These are phyloP conservation scores for Rhagoletis pomonella DNA, from an alignment of 1,140 invertebrate genomes.

Conservation along the genomic window DNA sequence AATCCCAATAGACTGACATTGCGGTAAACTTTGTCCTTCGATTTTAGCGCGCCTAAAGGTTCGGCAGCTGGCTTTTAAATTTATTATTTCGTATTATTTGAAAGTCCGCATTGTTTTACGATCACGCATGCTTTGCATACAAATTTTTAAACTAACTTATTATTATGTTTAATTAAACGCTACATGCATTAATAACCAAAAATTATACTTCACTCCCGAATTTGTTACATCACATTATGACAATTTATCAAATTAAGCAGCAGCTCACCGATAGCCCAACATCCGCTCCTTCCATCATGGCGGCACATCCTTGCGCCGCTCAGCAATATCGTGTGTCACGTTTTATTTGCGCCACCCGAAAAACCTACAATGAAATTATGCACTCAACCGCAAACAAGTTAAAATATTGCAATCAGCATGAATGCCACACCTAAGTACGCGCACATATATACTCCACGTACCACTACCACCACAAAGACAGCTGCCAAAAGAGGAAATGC, in stretches of 20 bases:
- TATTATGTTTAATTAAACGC: no score
- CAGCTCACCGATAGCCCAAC: not conserved
- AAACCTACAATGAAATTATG: slow-evolving; percentile 24
- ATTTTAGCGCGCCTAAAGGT: no score
- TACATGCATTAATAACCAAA: no score
- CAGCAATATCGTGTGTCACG: slow-evolving; percentile 1
- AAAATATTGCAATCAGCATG: slow-evolving; percentile 48
- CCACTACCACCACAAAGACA: not conserved
- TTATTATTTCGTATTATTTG: no score
- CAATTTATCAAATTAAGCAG: not conserved
- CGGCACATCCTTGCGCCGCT: not conserved
- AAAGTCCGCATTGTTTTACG: no score
- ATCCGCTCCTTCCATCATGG: not conserved
- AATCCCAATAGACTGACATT: no score
- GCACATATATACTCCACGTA: not conserved
- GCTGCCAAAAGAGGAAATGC: not conserved
- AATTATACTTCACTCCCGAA: no score
- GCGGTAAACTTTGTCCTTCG: no score
- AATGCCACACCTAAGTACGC: not conserved
- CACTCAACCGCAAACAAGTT: slow-evolving; percentile 41
- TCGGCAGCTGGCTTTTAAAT: no score
- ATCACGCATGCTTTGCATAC: no score
- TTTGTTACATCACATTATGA: not conserved
- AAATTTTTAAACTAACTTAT: no score
- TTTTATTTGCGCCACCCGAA: not conserved